Base-by-base conservation (phyloP, 2,888 invertebrate species). In the Drosophila cognata region DNA sequence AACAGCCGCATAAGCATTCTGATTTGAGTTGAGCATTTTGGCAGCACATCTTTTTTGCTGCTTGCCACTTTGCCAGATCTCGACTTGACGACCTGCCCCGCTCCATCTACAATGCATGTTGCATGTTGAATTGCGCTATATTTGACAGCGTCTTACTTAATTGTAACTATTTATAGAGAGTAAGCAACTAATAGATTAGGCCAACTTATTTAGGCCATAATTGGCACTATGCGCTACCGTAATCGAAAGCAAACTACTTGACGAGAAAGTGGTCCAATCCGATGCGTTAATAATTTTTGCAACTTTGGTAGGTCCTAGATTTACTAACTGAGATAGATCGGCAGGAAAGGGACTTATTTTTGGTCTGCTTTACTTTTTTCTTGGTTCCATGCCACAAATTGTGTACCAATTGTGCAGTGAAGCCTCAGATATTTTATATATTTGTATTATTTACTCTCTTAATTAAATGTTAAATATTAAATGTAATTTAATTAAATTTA, bases 1-100 rank as follows among this genome's bases (percentile, higher is more conserved):
- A 55, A 55, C 18, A 55, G 55, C 36, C 55, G 55, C 55, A 28
- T 11, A 36, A 25, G 18, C 21, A 25, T 18, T 53, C 25, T 53
- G 35, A 35, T 21, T 21, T 46, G 25, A 8, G 46, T 25, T 46
- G 3, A 25, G 4, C 46, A 16, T 25, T 46, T 46, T 46, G 46
- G 46, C 46, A 46, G 16, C 46, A 46, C 46, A 46, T 46, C 25
- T 16, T 4, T 46, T 13, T 2, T 21, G 21, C 21, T 46, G 46
- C 7, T 46, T 46, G 18, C 50, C 29, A 46, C 46, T 8, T 38
- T 38, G 38, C 38, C 8, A 18, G 38, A 8, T 38, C 18, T 18
- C 18, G 38, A 18, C 18, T 18, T 8, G 38, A 10, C 4, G 38
- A 41, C 18, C 10, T n/a, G 2, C 38, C 38, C 38, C 36, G 4